These are phyloP conservation scores for Illadopsis cleaveri DNA, from an alignment of 2,113 vertebrate genomes.

Conservation along the genomic window DNA sequence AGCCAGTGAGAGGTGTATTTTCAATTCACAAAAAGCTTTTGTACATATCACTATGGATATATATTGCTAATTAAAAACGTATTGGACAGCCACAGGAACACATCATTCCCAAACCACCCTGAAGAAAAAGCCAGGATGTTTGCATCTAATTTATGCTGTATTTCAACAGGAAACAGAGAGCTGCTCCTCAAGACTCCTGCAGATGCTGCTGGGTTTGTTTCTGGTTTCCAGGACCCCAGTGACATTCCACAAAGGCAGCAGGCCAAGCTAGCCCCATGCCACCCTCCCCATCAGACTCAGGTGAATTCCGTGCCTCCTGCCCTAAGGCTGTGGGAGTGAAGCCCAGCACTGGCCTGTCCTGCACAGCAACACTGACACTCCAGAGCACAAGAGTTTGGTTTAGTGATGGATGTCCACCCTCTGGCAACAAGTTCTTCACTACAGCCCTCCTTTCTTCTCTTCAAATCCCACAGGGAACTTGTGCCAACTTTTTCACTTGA, in stretches of 20 bases:
- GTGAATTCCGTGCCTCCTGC: not conserved
- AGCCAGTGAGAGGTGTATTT: not conserved
- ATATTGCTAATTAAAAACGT: not conserved
- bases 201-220: not conserved
- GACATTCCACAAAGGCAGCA: not conserved
- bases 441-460: not conserved
- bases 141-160: not conserved
- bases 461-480: not conserved
- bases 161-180: not conserved
- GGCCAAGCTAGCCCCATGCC: not conserved
- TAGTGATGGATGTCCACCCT: too few species aligned
- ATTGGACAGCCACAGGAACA: not conserved
- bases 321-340: not conserved
- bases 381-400: accelerated
- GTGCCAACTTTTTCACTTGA: not conserved
- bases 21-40: not conserved
- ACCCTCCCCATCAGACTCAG: not conserved
- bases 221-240: accelerated
- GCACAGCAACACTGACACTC: not conserved
- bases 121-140: not conserved
- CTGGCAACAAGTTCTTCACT: not conserved
- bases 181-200: not conserved
- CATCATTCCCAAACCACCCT: not conserved
- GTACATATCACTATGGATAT: not conserved
- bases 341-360: not conserved